Conservation (phyloP, 2,113 vertebrate species). For the Daboia siamensis region DNA sequence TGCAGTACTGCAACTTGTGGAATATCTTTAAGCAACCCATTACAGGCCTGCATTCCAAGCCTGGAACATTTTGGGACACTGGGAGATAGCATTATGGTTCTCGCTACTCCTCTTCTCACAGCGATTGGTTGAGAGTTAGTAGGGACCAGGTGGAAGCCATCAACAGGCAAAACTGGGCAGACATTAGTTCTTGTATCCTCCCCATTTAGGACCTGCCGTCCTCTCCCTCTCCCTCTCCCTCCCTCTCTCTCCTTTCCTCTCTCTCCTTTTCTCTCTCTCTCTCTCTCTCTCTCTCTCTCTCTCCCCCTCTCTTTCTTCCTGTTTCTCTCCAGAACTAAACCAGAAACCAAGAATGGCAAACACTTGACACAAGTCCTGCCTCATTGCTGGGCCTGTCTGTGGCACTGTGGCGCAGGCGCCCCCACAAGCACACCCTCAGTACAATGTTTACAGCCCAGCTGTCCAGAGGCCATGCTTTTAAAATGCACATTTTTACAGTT, state of each 20-base stretch:
- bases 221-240: rapidly evolving
- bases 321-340: constrained; percentile 21
- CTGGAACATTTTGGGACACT: background rate
- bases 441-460: constrained; percentile 92
- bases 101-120: constrained; percentile 1
- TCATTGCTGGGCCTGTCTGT: constrained; percentile 65
- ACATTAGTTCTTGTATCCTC: background rate
- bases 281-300: rapidly evolving
- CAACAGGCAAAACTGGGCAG: background rate
- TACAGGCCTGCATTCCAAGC: background rate
- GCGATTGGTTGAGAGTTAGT: rapidly evolving
- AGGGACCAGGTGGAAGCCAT: background rate
- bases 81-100: background rate
- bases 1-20: constrained; percentile 25
- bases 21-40: background rate
- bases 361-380: constrained; percentile 60
- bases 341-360: constrained; percentile 54
- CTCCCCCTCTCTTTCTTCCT: background rate
- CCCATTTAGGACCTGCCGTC: constrained; percentile 4
- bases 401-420: constrained; percentile 91
- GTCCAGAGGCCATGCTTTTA: constrained; percentile 79
- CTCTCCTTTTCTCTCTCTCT: rapidly evolving
- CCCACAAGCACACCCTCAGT: constrained; percentile 84
- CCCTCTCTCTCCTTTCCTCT: rapidly evolving
- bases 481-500: constrained; percentile 83